Evolutionary conservation across 2,888 invertebrate species (phyloP).

Genomic region (Latrodectus hesperus): DNA sequence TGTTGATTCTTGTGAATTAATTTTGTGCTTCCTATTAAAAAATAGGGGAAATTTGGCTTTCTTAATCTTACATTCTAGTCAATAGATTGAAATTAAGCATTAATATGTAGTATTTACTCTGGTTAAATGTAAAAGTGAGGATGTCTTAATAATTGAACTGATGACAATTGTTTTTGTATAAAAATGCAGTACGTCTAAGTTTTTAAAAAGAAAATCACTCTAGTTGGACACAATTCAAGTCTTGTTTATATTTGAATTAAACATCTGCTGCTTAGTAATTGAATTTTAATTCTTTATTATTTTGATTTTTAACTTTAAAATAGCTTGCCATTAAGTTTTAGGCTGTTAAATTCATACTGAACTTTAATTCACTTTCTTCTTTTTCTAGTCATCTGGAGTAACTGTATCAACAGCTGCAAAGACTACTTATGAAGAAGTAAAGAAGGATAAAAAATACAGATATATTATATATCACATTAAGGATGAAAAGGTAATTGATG

Average conservation of each 20-base stretch:
- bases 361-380: neutral
- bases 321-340: neutral
- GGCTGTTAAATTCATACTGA: neutral
- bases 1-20: no score
- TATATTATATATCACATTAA: constrained; percentile 97
- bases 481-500: constrained; percentile 93
- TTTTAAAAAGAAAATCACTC: no score
- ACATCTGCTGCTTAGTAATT: no score
- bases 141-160: no score
- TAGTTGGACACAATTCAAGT: neutral
- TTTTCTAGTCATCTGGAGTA: constrained; percentile 86
- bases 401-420: constrained; percentile 96
- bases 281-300: no score
- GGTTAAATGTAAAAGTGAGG: neutral
- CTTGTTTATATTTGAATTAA: neutral
- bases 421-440: constrained; percentile 96
- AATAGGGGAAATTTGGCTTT: no score
- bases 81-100: no score
- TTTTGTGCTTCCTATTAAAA: no score
- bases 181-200: no score
- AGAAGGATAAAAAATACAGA: constrained; percentile 97
- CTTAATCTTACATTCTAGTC: no score
- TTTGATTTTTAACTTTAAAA: neutral
- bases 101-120: no score
- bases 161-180: no score